These are phyloP conservation scores for Macaria liturata DNA, from an alignment of 2,888 invertebrate genomes.

Conservation along the genomic window DNA sequence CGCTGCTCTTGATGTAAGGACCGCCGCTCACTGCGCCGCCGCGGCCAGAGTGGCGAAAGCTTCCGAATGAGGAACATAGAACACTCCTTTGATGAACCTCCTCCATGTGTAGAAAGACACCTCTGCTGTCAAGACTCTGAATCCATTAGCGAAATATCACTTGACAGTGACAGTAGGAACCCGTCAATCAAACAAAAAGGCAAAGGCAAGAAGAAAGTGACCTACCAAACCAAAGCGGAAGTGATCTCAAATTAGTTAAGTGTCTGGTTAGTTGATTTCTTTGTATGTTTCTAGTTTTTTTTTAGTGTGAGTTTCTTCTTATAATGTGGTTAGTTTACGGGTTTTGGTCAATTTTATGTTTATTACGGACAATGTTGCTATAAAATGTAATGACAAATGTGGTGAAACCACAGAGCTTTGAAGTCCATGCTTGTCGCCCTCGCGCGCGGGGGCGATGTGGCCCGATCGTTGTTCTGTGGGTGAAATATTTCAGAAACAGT, in stretches of 20 bases:
- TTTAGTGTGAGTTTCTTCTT: too few relatives aligned
- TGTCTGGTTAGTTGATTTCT: neutral
- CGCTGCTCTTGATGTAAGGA: conserved; percentile 74
- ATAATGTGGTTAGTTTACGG: too few relatives aligned
- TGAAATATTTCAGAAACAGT: too few relatives aligned
- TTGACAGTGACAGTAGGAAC: conserved; percentile 71
- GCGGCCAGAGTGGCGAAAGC: conserved; percentile 55
- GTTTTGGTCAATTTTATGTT: too few relatives aligned
- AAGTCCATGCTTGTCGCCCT: too few relatives aligned
- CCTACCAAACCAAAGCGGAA: conserved; percentile 72
- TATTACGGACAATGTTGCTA: too few relatives aligned
- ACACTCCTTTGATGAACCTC: conserved; percentile 63
- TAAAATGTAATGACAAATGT: too few relatives aligned
- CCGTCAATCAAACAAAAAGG: conserved; percentile 55
- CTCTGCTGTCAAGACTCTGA: conserved; percentile 66
- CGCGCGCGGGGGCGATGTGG: too few relatives aligned
- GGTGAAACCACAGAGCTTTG: too few relatives aligned
- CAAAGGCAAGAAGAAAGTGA: conserved; percentile 66
- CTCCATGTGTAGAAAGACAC: conserved; percentile 61
- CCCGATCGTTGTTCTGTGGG: too few relatives aligned
- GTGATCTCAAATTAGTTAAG: conserved; percentile 44
- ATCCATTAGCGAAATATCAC: conserved; percentile 70
- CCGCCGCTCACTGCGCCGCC: conserved; percentile 64
- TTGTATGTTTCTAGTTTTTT: too few relatives aligned
- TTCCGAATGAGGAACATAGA: conserved; percentile 64